Conservation (phyloP, 2,888 invertebrate species). For the Drosophila meridiana region DNA sequence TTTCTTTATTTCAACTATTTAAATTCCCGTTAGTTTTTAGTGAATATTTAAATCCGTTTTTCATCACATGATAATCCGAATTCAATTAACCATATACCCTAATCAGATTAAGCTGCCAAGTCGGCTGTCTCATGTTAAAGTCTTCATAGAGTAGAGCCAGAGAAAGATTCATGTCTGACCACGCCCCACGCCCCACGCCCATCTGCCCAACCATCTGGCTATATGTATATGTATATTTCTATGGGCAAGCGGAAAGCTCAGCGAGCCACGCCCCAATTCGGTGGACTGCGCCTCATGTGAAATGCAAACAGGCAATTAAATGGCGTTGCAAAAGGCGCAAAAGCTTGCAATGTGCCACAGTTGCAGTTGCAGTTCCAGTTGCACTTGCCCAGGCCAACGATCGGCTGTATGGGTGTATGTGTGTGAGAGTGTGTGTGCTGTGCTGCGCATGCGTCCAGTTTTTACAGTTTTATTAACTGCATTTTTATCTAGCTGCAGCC, state of each 20-base stretch:
- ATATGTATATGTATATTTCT: not conserved
- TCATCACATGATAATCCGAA: not conserved
- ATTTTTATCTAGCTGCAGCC: constrained; percentile 76
- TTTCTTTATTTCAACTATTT: no score
- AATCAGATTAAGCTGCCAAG: not conserved
- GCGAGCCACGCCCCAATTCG: constrained; percentile 34
- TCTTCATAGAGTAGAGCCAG: not conserved
- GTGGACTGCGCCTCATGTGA: constrained; percentile 64
- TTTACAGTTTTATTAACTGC: constrained; percentile 84
- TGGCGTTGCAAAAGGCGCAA: constrained; percentile 77
- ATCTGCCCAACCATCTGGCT: constrained; percentile 21
- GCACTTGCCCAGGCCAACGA: constrained; percentile 67
- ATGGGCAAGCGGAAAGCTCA: constrained; percentile 22
- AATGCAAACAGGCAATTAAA: constrained; percentile 81
- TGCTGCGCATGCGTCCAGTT: constrained; percentile 83
- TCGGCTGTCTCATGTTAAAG: not conserved
- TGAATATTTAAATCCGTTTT: not conserved
- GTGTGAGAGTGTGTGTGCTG: constrained; percentile 37
- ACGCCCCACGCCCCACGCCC: not conserved
- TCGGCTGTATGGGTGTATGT: constrained; percentile 22
- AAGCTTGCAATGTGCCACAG: constrained; percentile 44
- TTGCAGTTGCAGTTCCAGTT: constrained; percentile 43
- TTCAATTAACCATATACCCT: not conserved
- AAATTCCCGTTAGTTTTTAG: not conserved
- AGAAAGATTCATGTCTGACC: constrained; percentile 14